These are phyloP conservation scores for Digitonthophagus gazella DNA, from an alignment of 2,888 invertebrate genomes.

Conservation along the genomic window DNA sequence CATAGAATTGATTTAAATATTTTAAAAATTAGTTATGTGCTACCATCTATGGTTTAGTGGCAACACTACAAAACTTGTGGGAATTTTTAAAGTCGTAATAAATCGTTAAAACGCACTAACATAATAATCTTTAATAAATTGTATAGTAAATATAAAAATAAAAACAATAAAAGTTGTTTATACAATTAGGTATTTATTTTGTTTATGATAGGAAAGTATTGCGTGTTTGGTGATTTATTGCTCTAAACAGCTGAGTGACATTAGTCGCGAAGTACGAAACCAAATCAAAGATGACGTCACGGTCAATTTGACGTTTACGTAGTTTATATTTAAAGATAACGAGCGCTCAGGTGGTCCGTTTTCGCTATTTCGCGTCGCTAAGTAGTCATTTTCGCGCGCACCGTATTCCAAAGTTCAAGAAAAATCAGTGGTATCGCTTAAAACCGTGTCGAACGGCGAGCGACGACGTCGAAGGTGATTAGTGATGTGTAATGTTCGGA, in stretches of 20 bases:
- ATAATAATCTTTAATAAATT: too few relatives aligned
- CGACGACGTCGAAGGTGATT: not conserved
- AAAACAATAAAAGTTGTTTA: too few relatives aligned
- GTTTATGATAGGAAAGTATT: too few relatives aligned
- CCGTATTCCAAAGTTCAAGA: not conserved
- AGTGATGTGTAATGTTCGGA: not conserved
- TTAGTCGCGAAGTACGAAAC: not conserved
- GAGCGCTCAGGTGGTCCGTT: not conserved
- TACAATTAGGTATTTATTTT: too few relatives aligned
- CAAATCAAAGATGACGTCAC: not conserved
- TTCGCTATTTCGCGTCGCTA: not conserved
- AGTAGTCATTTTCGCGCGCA: not conserved
- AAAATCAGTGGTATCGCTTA: not conserved
- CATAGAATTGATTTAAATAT: too few relatives aligned
- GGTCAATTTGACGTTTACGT: not conserved
- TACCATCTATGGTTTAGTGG: too few relatives aligned
- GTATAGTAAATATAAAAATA: too few relatives aligned
- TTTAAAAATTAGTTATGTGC: too few relatives aligned
- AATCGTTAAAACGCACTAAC: too few relatives aligned
- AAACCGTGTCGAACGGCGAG: not conserved
- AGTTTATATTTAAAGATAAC: not conserved
- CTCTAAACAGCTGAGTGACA: not conserved
- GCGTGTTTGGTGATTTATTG: too few relatives aligned
- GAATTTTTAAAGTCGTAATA: too few relatives aligned
- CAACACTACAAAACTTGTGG: too few relatives aligned